These are phyloP conservation scores for Turritopsis dohrnii DNA, from an alignment of 30 jellyfish, hydroid and myxozoan genomes.

Conservation along the genomic window DNA sequence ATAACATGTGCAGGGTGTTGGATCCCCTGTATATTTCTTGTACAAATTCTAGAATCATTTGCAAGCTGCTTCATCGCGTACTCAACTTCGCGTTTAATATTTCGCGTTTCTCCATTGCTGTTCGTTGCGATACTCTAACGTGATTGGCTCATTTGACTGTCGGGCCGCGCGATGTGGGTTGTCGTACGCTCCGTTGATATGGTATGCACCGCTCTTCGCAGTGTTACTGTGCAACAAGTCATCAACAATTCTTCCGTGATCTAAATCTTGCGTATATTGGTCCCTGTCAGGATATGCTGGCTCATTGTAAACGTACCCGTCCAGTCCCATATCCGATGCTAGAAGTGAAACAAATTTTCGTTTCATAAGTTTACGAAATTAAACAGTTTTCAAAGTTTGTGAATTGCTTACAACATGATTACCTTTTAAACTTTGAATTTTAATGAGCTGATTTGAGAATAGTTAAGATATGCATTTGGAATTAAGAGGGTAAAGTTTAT, in stretches of 20 bases:
- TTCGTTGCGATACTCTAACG: conserved; percentile 6
- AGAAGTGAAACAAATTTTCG: no score
- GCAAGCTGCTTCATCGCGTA: no score
- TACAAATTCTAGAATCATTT: no score
- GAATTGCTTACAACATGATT: no score
- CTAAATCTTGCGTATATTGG: conserved; percentile 27
- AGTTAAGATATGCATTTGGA: no score
- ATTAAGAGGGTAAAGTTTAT: no score
- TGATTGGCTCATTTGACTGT: neutral
- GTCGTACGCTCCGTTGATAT: neutral
- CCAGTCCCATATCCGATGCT: conserved; percentile 76
- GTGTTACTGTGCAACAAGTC: neutral
- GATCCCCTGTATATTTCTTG: no score
- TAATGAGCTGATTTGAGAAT: no score
- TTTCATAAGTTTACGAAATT: no score
- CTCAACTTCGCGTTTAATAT: neutral
- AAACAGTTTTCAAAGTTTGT: no score
- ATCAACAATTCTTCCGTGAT: conserved; percentile 8
- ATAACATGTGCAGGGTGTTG: no score
- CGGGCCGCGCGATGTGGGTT: neutral
- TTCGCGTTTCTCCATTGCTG: conserved; percentile 9
- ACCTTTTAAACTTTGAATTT: no score
- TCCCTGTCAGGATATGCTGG: conserved; percentile 92
- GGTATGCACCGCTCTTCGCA: neutral
- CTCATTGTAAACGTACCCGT: conserved; percentile 64